A percentile compares a stretch with the other conserved stretches of the same genome.
phyloP scores from a whole-genome alignment of 2,113 vertebrate genomes.

The Cepphus grylle region DNA sequence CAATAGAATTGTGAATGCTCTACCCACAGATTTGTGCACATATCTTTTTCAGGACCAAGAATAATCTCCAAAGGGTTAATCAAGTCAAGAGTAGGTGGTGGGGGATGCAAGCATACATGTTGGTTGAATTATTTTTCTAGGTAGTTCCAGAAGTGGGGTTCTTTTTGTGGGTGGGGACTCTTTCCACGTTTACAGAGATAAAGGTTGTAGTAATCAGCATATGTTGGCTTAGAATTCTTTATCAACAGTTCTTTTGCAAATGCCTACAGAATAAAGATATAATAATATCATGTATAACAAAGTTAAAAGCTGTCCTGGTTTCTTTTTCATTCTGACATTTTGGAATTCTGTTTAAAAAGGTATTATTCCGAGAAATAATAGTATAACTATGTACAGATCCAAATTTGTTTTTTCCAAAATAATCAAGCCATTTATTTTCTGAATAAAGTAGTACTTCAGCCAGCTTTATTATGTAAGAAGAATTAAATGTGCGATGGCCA shows the following conservation, averaged over 20 bases:
- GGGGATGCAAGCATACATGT: not conserved
- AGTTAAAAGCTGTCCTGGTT: not conserved
- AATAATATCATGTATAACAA: not conserved
- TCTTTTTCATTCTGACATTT: not conserved
- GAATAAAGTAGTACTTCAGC: not conserved
- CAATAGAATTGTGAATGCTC: not conserved
- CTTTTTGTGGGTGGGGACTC: accelerated
- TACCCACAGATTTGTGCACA: not conserved
- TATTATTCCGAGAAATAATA: not conserved
- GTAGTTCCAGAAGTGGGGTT: not conserved
- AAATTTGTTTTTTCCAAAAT: not conserved
- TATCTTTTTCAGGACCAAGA: not conserved
- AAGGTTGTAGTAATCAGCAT: not conserved
- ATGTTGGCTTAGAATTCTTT: not conserved
- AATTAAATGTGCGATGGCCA: not conserved
- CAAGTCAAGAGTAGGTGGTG: not conserved
- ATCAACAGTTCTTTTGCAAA: not conserved
- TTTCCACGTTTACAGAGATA: not conserved
- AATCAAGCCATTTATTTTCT: not conserved
- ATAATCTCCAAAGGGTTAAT: not conserved
- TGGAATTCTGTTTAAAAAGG: not conserved
- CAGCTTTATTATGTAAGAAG: not conserved
- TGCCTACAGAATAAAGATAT: not conserved
- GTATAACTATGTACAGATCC: not conserved
- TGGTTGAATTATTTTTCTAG: not conserved